Conservation (phyloP, 2,797 vertebrate species). For the Calcarius lapponicus region DNA sequence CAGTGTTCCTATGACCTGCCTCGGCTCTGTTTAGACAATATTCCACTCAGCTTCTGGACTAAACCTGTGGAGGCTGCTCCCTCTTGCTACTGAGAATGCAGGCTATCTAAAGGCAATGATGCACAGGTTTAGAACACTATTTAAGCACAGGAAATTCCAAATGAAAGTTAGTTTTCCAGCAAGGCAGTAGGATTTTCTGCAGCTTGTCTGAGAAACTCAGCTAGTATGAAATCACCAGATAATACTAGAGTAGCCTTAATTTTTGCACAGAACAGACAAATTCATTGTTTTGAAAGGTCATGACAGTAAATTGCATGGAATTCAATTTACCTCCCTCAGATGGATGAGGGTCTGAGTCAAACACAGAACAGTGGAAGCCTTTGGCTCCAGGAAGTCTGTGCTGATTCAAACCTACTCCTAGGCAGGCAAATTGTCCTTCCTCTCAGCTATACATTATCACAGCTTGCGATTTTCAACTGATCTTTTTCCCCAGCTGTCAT, state of each 20-base stretch:
- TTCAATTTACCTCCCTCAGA: constrained; percentile 32
- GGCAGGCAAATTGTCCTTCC: background rate
- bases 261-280: constrained; percentile 20
- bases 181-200: background rate
- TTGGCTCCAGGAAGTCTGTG: constrained; percentile 34
- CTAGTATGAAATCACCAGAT: background rate
- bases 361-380: background rate
- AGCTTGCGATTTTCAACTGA: background rate
- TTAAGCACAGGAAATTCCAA: background rate
- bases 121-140: background rate
- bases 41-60: background rate
- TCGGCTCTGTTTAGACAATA: background rate
- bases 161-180: background rate
- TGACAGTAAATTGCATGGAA: constrained; percentile 22
- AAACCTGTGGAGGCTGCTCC: background rate
- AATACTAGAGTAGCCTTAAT: background rate
- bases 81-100: background rate
- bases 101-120: background rate
- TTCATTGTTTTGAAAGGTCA: constrained; percentile 23
- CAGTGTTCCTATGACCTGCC: background rate
- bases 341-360: constrained; percentile 14
- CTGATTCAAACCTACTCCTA: background rate
- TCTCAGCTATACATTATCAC: background rate
- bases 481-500: background rate
- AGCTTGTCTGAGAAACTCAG: background rate